Evolutionary conservation across 2,888 invertebrate genomes (phyloP), one percentile per base, ranked within the genome.

Genomic region (Saturnia pavonia): DNA sequence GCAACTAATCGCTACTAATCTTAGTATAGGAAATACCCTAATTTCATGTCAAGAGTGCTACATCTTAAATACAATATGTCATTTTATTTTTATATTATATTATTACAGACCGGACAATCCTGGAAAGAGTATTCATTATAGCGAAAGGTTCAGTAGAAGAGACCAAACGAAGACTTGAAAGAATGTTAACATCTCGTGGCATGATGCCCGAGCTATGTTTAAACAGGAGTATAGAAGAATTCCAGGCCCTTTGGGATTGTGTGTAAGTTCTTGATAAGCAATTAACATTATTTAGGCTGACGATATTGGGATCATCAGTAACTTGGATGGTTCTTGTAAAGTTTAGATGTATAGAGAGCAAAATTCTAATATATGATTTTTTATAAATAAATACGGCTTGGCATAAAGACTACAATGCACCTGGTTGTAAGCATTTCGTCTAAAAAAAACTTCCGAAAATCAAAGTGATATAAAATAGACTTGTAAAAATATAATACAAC

Each of bases 181-280:
- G 85, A 66, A 72, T 90, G 51, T 77, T 91, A 51, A 91, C 91
- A 0, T 82, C 87, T 27, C 82, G 91, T 71, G 87, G 86, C 1
- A 83, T 92, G 87, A 88, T 91, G 85, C 89, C 91, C 0, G 92
- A 92, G 63, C 54, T 92, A 0, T 84, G 83, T 40, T 72, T 87
- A n/a, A 82, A 91, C 66, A 85, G 85, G 67, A 82, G 78, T 1
- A 70, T 88, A 0, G 79, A 87, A 7, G 91, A 92, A 73, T 91
- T 91, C 70, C 80, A 85, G 51, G 65, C 77, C 2, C 76, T 82
- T 19, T 84, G 78, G 77, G 80, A 88, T 45, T 77, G 76, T 48
- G 78, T 90, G 91, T 92, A 79, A 86, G 91, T 88, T 40, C 0
- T 40, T 19, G 16, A 22, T 65, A 34, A 34, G 34, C 34, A 34